phyloP scores from a whole-genome alignment of 2,113 vertebrate species.

The Pavo muticus region DNA sequence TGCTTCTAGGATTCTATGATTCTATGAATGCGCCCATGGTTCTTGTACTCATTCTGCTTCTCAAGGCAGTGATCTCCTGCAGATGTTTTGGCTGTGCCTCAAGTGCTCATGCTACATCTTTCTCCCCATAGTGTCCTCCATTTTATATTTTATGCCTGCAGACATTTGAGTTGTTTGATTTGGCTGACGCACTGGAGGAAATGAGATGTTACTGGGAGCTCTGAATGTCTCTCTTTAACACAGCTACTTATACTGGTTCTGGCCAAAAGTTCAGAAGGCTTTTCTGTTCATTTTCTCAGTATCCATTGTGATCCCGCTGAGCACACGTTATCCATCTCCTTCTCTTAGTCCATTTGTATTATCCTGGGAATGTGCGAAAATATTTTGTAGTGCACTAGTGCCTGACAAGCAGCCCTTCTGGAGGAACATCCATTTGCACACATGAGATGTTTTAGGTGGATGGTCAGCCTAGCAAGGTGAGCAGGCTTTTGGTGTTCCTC shows the following conservation, averaged over 20 bases:
- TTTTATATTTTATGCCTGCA: not conserved
- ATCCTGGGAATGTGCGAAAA: not conserved
- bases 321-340: not conserved
- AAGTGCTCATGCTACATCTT: not conserved
- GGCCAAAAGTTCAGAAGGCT: not conserved
- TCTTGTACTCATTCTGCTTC: not conserved
- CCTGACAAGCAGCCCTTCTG: not conserved
- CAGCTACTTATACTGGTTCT: not conserved
- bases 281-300: not conserved
- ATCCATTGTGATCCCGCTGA: not conserved
- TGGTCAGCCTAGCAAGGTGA: conserved; percentile 48
- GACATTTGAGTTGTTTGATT: not conserved
- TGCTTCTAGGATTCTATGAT: too few relatives aligned
- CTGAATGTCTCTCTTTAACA: not conserved
- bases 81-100: not conserved
- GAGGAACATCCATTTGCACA: not conserved
- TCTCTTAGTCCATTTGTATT: not conserved
- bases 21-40: too few relatives aligned
- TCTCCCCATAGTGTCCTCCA: not conserved
- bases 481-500: conserved; percentile 15
- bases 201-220: not conserved
- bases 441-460: not conserved
- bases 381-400: not conserved
- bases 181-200: not conserved
- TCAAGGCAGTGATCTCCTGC: not conserved